These are phyloP conservation scores for Syngnathus acus DNA, from an alignment of 2,797 vertebrate species.

Conservation along the genomic window DNA sequence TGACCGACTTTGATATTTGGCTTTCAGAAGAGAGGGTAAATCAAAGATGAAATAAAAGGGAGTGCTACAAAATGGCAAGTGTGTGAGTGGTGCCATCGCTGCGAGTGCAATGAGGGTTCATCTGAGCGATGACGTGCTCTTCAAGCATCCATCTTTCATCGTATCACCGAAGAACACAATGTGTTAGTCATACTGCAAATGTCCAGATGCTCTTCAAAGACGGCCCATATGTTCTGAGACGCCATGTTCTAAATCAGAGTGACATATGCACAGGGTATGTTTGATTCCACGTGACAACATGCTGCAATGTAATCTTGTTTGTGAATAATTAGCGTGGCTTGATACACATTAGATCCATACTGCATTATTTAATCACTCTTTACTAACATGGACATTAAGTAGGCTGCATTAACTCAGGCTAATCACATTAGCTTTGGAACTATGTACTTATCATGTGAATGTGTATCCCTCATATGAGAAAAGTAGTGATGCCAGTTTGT, in stretches of 20 bases:
- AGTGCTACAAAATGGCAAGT: conserved; percentile 3
- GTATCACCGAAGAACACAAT: conserved; percentile 5
- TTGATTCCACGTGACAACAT: conserved; percentile 13
- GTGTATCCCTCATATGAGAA: no score
- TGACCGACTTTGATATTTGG: neutral
- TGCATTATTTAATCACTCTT: neutral
- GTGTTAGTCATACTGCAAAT: conserved; percentile 24
- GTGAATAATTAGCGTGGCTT: neutral
- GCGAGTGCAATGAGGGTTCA: conserved; percentile 12
- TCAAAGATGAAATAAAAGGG: conserved; percentile 9
- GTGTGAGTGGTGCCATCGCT: neutral
- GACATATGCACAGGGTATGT: conserved; percentile 15
- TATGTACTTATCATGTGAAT: neutral
- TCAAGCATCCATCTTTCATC: conserved; percentile 11
- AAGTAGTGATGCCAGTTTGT: no score
- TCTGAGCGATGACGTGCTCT: conserved; percentile 19
- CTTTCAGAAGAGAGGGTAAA: conserved; percentile 3
- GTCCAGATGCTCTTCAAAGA: conserved; percentile 23
- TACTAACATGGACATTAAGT: neutral
- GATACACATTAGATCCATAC: neutral
- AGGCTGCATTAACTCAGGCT: neutral
- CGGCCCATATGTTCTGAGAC: conserved; percentile 17
- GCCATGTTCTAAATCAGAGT: conserved; percentile 12
- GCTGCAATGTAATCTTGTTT: neutral
- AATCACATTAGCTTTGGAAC: no score